Evolutionary conservation across 1,140 invertebrate species (phyloP).

Genomic region (Lordiphosa stackelbergi): DNA sequence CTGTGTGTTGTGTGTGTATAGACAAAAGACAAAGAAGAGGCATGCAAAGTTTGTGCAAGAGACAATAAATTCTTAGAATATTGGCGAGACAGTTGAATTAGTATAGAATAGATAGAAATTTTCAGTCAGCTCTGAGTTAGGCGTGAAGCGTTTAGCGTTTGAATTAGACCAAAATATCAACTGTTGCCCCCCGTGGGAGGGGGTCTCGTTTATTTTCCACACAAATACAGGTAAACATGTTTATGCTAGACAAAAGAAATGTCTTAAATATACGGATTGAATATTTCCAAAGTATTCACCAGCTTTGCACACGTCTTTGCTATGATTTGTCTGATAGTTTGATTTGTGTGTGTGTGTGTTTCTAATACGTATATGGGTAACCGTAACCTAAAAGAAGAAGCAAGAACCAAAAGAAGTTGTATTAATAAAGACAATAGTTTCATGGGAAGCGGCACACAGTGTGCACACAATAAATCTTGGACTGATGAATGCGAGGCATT

Average conservation of each 20-base stretch:
- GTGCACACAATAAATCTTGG: conserved; percentile 38
- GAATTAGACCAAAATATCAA: conserved; percentile 9
- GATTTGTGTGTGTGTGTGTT: conserved; percentile 10
- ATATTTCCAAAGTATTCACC: conserved; percentile 37
- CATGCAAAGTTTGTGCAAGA: conserved; percentile 59
- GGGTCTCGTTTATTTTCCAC: not conserved
- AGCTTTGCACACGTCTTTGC: conserved; percentile 50
- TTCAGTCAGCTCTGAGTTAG: conserved; percentile 46
- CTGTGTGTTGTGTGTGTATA: conserved; percentile 6
- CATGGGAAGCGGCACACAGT: conserved; percentile 11
- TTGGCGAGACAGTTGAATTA: conserved; percentile 44
- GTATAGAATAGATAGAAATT: conserved; percentile 22
- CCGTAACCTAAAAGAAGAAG: conserved; percentile 67
- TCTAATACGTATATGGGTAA: conserved; percentile 65
- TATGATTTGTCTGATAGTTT: conserved; percentile 9
- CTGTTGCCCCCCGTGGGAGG: not conserved
- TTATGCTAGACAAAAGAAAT: conserved; percentile 9
- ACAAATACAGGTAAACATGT: conserved; percentile 5
- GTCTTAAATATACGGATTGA: conserved; percentile 21
- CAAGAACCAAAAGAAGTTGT: conserved; percentile 19
- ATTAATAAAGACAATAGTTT: conserved; percentile 29
- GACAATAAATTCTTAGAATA: conserved; percentile 38
- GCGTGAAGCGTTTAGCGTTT: conserved; percentile 47
- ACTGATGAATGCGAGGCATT: conserved; percentile 50
- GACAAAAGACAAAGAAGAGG: conserved; percentile 26